phyloP scores from a whole-genome alignment of 92 coral and sea anemone genomes.

The Paragorgia papillata region DNA sequence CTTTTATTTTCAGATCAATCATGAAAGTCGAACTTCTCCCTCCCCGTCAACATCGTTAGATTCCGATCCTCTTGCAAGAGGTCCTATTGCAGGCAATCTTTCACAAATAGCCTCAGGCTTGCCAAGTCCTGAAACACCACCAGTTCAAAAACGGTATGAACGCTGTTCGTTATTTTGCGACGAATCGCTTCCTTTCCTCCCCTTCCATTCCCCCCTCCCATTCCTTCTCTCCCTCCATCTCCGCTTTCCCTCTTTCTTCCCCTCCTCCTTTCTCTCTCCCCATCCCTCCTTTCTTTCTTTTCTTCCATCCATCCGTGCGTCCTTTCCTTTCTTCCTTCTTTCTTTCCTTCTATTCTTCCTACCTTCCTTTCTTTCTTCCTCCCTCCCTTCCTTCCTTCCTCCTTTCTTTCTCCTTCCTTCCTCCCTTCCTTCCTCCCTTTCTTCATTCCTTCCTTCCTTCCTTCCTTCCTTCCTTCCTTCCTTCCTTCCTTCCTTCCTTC shows the following conservation, averaged over 20 bases:
- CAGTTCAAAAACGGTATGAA: constrained; percentile 31
- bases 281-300: background rate
- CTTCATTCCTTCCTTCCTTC: background rate
- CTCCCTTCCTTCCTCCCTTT: background rate
- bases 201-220: too few relatives aligned
- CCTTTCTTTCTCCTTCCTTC: background rate
- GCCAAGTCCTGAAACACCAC: constrained; percentile 34
- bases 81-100: constrained; percentile 42
- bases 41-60: constrained; percentile 24
- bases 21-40: constrained; percentile 20
- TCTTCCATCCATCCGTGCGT: background rate
- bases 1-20: constrained; percentile 21
- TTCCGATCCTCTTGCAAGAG: constrained; percentile 26
- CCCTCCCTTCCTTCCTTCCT: too few relatives aligned
- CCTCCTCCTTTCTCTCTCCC: background rate
- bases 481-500: background rate
- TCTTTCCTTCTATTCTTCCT: background rate
- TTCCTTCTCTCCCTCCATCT: too few relatives aligned
- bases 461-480: background rate
- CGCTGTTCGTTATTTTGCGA: too few relatives aligned
- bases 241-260: too few relatives aligned
- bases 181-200: too few relatives aligned
- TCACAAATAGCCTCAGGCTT: constrained; percentile 24
- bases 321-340: background rate
- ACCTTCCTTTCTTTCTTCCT: too few relatives aligned